Evolutionary conservation across 2,797 vertebrate genomes (phyloP), one percentile per base, ranked within the genome.

Genomic region (Oryzias sinensis): DNA sequence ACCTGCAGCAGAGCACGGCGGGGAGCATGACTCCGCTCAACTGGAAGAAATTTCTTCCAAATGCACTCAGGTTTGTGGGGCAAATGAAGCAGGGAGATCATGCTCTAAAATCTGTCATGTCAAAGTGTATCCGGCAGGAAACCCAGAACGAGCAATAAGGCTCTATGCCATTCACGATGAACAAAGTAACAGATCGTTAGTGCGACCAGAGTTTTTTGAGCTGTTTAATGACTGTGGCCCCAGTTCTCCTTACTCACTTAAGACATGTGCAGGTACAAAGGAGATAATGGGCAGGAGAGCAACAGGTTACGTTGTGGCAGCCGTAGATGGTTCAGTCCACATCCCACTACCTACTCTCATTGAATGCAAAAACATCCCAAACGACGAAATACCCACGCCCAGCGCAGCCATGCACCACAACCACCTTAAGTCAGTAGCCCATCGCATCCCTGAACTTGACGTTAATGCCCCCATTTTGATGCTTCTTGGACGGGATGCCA

Each of bases 51-150:
- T 50, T 14, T 48, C 33, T 5, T n/a, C 16, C 16, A 59, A 49
- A 14, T 50, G 47, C 13, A 50, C 40, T 3, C 5, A 50, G 14
- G 47, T 59, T 15, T 43, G 47, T 29, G 56, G 56, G 5, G 22
- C 0, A 14, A 25, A 43, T 5, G 1, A 8, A 1, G 4, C 6
- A 14, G 22, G 6, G 1, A 27, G 16, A 7, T 43, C 47, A 8
- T 59, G 37, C 6, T 59, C 56, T 5, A 49, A 59, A 43, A 49
- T 59, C 4, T 59, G 40, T 6, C 56, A 49, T 7, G 20, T 58
- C 1, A 59, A 49, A 1, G n/a, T n/a, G n/a, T n/a, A n/a, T n/a
- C n/a, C n/a, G n/a, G n/a, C n/a, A n/a, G n/a, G n/a, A n/a, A n/a
- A n/a, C n/a, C n/a, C n/a, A n/a, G n/a, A n/a, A n/a, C n/a, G n/a